These are phyloP conservation scores for Cinara cedri DNA, from an alignment of 2,888 invertebrate species.

Conservation along the genomic window DNA sequence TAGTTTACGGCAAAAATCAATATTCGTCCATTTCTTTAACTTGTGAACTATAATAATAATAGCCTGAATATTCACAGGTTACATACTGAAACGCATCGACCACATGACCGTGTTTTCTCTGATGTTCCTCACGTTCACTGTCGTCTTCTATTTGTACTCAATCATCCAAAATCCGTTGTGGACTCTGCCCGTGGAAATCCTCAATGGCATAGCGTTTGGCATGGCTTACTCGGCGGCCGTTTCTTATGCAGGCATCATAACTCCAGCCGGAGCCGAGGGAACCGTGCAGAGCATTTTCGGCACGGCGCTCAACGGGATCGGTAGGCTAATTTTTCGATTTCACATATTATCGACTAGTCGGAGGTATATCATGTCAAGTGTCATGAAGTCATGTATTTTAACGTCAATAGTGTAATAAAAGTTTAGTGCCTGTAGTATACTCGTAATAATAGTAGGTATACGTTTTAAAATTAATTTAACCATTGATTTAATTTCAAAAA, in stretches of 20 bases:
- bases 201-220: constrained; percentile 88
- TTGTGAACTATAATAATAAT: too few species aligned
- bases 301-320: constrained; percentile 86
- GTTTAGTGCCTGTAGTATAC: too few species aligned
- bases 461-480: too few species aligned
- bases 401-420: too few species aligned
- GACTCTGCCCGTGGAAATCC: constrained; percentile 81
- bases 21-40: too few species aligned
- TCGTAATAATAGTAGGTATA: too few species aligned
- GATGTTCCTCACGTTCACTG: constrained; percentile 78
- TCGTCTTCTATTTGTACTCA: constrained; percentile 83
- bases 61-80: constrained; percentile 65
- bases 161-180: constrained; percentile 80
- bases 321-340: constrained; percentile 61
- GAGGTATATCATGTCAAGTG: too few species aligned
- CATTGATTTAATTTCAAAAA: too few species aligned
- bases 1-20: too few species aligned
- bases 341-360: too few species aligned
- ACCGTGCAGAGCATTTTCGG: constrained; percentile 88
- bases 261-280: constrained; percentile 83
- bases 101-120: constrained; percentile 83
- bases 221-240: constrained; percentile 88
- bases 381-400: too few species aligned
- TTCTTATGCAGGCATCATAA: constrained; percentile 83
- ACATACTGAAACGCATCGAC: constrained; percentile 78